These are phyloP conservation scores for Dryas iulia DNA, from an alignment of 1,140 invertebrate species.

Conservation along the genomic window DNA sequence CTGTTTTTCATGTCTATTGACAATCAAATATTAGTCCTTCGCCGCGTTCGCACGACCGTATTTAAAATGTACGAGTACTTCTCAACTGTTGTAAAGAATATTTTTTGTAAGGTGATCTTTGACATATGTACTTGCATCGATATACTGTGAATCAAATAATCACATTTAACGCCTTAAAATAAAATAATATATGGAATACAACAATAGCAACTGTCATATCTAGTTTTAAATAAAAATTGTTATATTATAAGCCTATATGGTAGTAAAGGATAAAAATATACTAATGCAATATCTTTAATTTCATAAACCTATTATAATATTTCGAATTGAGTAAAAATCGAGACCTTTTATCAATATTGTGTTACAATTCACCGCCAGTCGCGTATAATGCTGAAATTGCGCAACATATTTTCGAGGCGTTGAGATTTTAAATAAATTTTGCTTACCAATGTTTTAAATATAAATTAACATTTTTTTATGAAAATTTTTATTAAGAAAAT, in stretches of 20 bases:
- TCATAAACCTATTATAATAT: neutral
- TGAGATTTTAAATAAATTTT: neutral
- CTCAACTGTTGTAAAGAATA: neutral
- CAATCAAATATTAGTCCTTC: neutral
- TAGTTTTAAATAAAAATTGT: neutral
- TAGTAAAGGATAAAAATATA: neutral
- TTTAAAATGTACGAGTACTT: neutral
- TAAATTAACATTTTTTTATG: too few relatives aligned
- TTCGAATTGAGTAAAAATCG: conserved; percentile 5
- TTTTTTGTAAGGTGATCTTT: too few relatives aligned
- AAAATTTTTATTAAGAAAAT: too few relatives aligned
- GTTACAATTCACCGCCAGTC: neutral
- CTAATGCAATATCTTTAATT: neutral
- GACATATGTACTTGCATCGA: too few relatives aligned
- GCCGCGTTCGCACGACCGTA: neutral
- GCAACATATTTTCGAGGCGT: neutral
- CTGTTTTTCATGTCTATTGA: neutral
- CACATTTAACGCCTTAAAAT: neutral
- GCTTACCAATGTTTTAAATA: too few relatives aligned
- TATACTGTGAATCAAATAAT: too few relatives aligned
- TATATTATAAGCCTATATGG: neutral
- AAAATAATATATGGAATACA: neutral
- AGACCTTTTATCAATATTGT: neutral
- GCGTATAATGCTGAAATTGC: neutral
- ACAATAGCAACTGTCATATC: neutral